Base-by-base conservation (phyloP, 2,797 vertebrate genomes). In the Muscicapa comitata region DNA sequence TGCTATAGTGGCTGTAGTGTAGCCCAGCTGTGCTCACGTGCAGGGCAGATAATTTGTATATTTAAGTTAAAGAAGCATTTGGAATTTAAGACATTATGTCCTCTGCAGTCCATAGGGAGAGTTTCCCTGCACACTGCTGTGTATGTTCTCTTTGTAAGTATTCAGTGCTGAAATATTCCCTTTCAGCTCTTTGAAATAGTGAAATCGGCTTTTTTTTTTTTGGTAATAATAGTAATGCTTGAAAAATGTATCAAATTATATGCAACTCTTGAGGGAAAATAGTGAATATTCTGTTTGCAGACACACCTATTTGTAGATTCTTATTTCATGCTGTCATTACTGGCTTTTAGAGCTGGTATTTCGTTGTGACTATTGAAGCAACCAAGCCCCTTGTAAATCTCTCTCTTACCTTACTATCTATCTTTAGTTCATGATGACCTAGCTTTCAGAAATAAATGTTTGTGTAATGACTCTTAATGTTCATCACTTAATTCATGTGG, bases 1-100 rank as follows among this genome's bases (percentile, higher is more conserved):
- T 95, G 93, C 97, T 96, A 76, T 96, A 89, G 85, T 47, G 25
- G 17, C 94, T 65, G 57, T 91, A 94, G 92, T 68, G 62, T 90
- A 95, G 95, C 43, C 59, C 66, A 76, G 38, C 71, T 73, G 89
- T 96, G 90, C 55, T 78, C 48, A 10, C 10, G 86, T 89, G 42
- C 51, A 35, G 59, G 87, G 91, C 91, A 66, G 70, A 78, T 87
- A 78, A 10, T 70, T 81, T 86, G 57, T 54, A 1, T 75, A 45
- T 63, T 40, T 21, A 31, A 31, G 26, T 40, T 25, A 37, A 72
- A 48, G 61, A 37, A 73, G 21, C 2, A 1, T 67, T 25, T 58
- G 33, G 54, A 67, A 43, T 71, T 63, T 37, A 23, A 59, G 38
- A 57, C 17, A 2, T 20, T 58, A 7, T 42, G 81, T 86, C 57